Conservation (phyloP, 2,888 invertebrate species). For the Oligia latruncula region DNA sequence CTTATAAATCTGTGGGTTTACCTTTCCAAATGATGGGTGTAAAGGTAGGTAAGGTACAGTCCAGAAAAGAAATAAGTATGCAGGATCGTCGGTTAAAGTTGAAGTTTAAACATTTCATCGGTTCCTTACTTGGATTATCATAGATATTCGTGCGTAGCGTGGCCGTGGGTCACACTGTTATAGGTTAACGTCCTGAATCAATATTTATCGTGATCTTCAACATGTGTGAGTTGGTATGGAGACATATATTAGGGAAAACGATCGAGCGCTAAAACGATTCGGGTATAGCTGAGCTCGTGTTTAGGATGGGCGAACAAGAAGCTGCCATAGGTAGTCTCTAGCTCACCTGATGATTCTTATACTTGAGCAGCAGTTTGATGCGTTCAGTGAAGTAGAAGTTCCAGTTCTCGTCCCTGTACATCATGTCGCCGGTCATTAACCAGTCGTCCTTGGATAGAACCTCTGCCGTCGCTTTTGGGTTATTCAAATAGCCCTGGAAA, state of each 20-base stretch:
- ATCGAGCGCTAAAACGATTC: too few relatives aligned
- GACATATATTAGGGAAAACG: too few relatives aligned
- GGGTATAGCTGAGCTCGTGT: not conserved
- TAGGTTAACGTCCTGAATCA: too few relatives aligned
- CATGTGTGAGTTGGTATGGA: too few relatives aligned
- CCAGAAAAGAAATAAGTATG: too few relatives aligned
- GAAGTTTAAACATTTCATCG: too few relatives aligned
- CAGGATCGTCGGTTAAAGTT: too few relatives aligned
- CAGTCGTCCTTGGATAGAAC: constrained; percentile 81
- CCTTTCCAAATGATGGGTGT: not conserved
- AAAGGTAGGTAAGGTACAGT: not conserved
- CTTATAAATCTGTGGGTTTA: too few relatives aligned
- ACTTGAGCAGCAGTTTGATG: constrained; percentile 89
- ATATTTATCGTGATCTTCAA: too few relatives aligned
- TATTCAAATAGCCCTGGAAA: constrained; percentile 84
- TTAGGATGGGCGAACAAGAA: not conserved
- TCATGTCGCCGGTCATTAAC: constrained; percentile 89
- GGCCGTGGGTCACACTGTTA: too few relatives aligned
- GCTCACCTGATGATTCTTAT: constrained; percentile 84
- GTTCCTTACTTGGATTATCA: too few relatives aligned
- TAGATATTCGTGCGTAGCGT: too few relatives aligned
- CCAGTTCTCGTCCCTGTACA: constrained; percentile 87
- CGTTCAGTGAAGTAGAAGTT: constrained; percentile 88
- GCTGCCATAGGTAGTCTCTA: not conserved
- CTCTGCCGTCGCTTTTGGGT: constrained; percentile 81